A percentile compares a stretch with the other conserved stretches of the same genome.
Evolutionary conservation across 2,797 vertebrate genomes (phyloP).

Genomic region (Peromyscus aztecus): DNA sequence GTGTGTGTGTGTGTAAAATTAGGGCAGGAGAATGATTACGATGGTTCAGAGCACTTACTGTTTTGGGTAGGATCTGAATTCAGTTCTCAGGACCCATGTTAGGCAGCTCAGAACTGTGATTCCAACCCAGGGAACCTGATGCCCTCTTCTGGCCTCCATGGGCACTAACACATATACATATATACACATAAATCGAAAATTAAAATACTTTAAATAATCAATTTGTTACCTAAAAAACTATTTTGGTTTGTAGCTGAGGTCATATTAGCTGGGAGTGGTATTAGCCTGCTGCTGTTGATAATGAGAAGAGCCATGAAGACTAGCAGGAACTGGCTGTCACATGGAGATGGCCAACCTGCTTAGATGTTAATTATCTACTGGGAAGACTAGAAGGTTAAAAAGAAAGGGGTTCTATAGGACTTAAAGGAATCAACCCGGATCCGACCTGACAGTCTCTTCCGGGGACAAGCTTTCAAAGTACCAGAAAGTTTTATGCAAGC

Average conservation of each 20-base stretch:
- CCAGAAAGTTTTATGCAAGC: background rate
- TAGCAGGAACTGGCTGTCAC: background rate
- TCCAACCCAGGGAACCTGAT: background rate
- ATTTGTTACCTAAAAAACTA: background rate
- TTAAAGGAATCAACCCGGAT: background rate
- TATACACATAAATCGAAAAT: background rate
- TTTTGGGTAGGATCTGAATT: background rate
- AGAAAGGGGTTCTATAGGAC: background rate
- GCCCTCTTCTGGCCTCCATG: background rate
- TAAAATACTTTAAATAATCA: background rate
- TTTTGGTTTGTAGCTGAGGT: background rate
- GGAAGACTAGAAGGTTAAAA: background rate
- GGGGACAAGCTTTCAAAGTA: background rate
- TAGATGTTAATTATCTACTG: background rate
- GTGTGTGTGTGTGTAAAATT: background rate
- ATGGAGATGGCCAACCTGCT: background rate
- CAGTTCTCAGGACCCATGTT: background rate
- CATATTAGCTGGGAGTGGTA: background rate
- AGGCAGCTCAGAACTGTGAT: background rate
- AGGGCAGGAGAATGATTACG: background rate
- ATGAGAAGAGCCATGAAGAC: background rate
- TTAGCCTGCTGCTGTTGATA: slow-evolving; percentile 1
- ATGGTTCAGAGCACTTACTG: background rate
- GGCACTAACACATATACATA: background rate
- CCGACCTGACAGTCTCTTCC: background rate